Base-by-base conservation (phyloP, 2,888 invertebrate species). In the Ophraella communa region DNA sequence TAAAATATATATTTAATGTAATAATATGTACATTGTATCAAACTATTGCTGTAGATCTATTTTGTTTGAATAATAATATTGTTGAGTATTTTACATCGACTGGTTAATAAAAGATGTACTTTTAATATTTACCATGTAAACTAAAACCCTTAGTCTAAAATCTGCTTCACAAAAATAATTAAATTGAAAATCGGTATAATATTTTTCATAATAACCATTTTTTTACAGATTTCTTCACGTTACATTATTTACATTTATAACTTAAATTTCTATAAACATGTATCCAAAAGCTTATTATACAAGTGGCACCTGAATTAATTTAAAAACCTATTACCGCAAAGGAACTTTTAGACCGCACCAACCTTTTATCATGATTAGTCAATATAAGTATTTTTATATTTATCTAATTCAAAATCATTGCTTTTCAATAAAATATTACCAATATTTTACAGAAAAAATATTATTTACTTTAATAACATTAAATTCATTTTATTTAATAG, bases 261-360 rank as follows among this genome's bases (percentile, higher is more conserved):
- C 20, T 14, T 11, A 45, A 45, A 21, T 21, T 51, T 8, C 11
- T 21, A 17, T 8, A 45, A 21, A 45, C 20, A 21, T 11, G 7
- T 44, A 44, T 20, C 44, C 27, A 17, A 51, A 27, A 53, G 53
- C 45, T 20, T 49, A 57, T 57, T 14, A 33, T 57, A 57, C 57
- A 57, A 7, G 57, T 57, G 57, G 57, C 57, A 57, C 57, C 57
- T 57, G 57, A 57, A 57, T 57, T 57, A 24, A 47, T 24, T 23
- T 21, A 49, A 49, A 49, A 49, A 23, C 33, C 39, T 47, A 49
- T 14, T 33, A 45, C 30, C 56, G 11, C 11, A 35, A n/a, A 57
- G 57, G 49, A 57, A 57, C 57, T n/a, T 47, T 17, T 33, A 5
- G 33, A 57, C 49, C 57, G 44, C 18, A 42, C 8, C 2, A 39